Evolutionary conservation across 2,888 invertebrate genomes (phyloP).

Genomic region (Pachycephus smyrnensis): DNA sequence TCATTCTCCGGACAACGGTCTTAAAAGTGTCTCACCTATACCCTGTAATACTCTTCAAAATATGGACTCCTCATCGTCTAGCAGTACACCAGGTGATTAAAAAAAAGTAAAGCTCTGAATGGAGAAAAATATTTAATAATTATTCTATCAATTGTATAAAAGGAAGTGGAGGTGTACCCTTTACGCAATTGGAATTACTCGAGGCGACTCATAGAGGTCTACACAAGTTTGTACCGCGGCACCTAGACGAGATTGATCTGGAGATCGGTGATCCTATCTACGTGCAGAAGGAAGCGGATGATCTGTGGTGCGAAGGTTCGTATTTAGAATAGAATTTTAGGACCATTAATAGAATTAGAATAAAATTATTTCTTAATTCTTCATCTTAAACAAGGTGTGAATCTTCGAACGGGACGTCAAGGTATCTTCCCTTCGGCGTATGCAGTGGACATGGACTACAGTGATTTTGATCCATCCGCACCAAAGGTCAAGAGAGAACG

Average conservation of each 20-base stretch:
- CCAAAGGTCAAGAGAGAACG: conserved; percentile 88
- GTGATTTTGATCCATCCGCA: conserved; percentile 91
- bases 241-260: conserved; percentile 94
- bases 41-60: conserved; percentile 68
- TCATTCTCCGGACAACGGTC: conserved; percentile 88
- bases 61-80: conserved; percentile 61
- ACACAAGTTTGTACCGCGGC: conserved; percentile 95
- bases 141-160: conserved; percentile 46
- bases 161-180: conserved; percentile 81
- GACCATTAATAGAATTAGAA: neutral
- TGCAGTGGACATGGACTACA: conserved; percentile 96
- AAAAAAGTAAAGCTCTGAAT: neutral
- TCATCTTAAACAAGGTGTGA: conserved; percentile 76
- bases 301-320: conserved; percentile 96
- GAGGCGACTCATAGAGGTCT: conserved; percentile 96
- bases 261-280: conserved; percentile 98
- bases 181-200: conserved; percentile 84
- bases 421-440: conserved; percentile 98
- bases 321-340: neutral
- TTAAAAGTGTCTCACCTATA: conserved; percentile 86
- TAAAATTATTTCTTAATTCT: neutral
- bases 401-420: conserved; percentile 90
- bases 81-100: conserved; percentile 58
- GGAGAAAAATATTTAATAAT: neutral
- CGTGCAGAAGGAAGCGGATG: conserved; percentile 96